Percentiles rank a stretch among this genome's conserved stretches.
Evolutionary conservation across 2,797 vertebrate species (phyloP).

Genomic region (Cynodonichthys magdalenae): DNA sequence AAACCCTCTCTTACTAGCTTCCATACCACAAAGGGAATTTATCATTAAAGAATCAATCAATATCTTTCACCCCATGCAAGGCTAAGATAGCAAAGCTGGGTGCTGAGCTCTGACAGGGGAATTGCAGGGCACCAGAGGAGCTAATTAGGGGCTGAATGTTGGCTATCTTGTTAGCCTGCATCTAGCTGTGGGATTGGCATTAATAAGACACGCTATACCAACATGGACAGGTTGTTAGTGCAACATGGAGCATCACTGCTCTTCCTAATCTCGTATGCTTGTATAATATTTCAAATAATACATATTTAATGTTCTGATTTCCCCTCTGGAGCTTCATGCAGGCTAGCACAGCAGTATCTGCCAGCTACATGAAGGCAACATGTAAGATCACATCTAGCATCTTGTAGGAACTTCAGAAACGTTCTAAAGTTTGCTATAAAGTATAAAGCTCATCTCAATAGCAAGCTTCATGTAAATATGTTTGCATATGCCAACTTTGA

Average conservation of each 20-base stretch:
- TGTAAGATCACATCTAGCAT: slow-evolving; percentile 59
- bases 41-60: slow-evolving; percentile 81
- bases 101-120: slow-evolving; percentile 53
- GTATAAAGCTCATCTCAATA: slow-evolving; percentile 28
- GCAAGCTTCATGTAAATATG: slow-evolving; percentile 15
- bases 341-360: slow-evolving; percentile 48
- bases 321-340: slow-evolving; percentile 49
- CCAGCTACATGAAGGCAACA: slow-evolving; percentile 47
- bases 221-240: slow-evolving; percentile 66
- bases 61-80: slow-evolving; percentile 65
- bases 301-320: slow-evolving; percentile 71
- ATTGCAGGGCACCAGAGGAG: slow-evolving; percentile 68
- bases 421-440: slow-evolving; percentile 35
- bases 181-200: slow-evolving; percentile 70
- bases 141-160: slow-evolving; percentile 72
- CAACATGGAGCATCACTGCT: slow-evolving; percentile 68
- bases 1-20: slow-evolving; percentile 63
- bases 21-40: slow-evolving; percentile 79
- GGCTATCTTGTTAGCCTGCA: slow-evolving; percentile 73
- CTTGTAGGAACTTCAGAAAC: slow-evolving; percentile 51
- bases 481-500: slow-evolving; percentile 2
- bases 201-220: slow-evolving; percentile 72
- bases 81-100: slow-evolving; percentile 43
- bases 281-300: slow-evolving; percentile 71
- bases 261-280: slow-evolving; percentile 69